Percentiles rank a stretch among this genome's conserved stretches.
Conservation (phyloP, 1,140 invertebrate genomes). For the Cepaea nemoralis region DNA sequence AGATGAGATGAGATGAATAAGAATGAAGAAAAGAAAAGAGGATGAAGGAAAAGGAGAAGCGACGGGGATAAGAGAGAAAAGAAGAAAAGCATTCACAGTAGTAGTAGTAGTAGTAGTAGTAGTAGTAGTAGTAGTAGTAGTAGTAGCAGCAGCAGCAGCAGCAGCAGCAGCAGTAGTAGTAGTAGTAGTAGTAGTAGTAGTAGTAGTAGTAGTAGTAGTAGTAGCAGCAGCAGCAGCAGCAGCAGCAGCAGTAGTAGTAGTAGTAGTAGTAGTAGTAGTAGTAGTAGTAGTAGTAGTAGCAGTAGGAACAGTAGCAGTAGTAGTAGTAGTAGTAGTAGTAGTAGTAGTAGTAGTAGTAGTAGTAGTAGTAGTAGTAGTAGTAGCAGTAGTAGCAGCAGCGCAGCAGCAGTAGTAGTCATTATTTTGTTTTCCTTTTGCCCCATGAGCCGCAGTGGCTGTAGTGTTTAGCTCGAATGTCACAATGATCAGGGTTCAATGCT, state of each 20-base stretch:
- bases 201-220: background rate
- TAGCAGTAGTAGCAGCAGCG: background rate
- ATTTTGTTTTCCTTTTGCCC: too few species aligned
- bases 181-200: background rate
- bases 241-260: background rate
- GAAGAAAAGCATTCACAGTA: background rate
- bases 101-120: background rate
- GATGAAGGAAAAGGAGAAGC: too few species aligned
- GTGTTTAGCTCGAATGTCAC: too few species aligned
- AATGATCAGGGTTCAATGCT: too few species aligned
- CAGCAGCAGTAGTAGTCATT: too few species aligned
- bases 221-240: background rate
- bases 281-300: too few species aligned
- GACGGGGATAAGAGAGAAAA: too few species aligned
- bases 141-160: background rate
- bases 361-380: constrained; percentile 1
- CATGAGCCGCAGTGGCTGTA: too few species aligned
- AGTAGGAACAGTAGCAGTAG: background rate
- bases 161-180: background rate
- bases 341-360: background rate
- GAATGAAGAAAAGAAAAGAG: too few species aligned
- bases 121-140: background rate
- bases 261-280: too few species aligned
- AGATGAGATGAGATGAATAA: too few species aligned
- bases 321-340: constrained; percentile 80